A percentile compares a stretch with the other conserved stretches of the same genome.
These are phyloP conservation scores for Forbesichthys papilliferus DNA, from an alignment of 2,113 vertebrate genomes.

Conservation along the genomic window DNA sequence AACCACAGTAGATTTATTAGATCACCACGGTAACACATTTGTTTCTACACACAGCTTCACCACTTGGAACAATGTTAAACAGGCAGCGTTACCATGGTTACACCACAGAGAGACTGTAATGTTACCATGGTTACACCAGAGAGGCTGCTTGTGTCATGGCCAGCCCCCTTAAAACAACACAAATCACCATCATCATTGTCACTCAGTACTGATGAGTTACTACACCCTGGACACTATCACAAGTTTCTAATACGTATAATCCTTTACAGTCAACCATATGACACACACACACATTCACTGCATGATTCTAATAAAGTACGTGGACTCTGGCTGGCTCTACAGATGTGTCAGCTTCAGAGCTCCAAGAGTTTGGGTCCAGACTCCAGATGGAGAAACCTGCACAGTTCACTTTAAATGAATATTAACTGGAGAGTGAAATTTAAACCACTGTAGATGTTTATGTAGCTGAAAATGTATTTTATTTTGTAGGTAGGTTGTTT, in stretches of 20 bases:
- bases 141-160: constrained; percentile 28
- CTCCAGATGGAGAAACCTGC: no score
- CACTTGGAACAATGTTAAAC: constrained; percentile 45
- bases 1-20: constrained; percentile 30
- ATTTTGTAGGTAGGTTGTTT: no score
- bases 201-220: constrained; percentile 43
- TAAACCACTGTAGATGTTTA: no score
- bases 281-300: constrained; percentile 2
- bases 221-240: constrained; percentile 65
- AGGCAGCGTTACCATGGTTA: background rate
- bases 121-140: no score
- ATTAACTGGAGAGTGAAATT: no score
- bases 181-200: constrained; percentile 41
- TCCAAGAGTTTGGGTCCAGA: no score
- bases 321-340: no score
- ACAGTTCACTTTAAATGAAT: no score
- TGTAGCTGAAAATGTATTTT: no score
- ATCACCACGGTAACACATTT: constrained; percentile 69
- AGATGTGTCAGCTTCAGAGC: no score
- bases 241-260: constrained; percentile 71
- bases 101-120: background rate
- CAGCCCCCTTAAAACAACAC: constrained; percentile 45
- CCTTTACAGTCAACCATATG: constrained; percentile 73
- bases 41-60: constrained; percentile 68
- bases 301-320: no score